Base-by-base conservation (phyloP, 1,140 invertebrate species). In the Akabosia matsudoensis region DNA sequence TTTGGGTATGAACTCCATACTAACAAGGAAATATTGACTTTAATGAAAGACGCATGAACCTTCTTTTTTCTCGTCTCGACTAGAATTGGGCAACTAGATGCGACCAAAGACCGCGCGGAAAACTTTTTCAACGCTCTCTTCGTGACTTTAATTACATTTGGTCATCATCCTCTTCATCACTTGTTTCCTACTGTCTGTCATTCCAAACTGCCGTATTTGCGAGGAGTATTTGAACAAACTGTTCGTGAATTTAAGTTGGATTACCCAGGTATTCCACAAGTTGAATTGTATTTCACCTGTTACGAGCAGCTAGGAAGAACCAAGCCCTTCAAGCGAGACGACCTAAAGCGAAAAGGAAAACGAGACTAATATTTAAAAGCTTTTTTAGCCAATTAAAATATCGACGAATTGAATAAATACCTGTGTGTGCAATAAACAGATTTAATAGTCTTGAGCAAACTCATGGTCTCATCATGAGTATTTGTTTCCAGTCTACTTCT, bases 181-280 rank as follows among this genome's bases (percentile, higher is more conserved):
- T 85, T 95, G 0, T 90, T 95, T 79, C 93, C 93, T 0, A 92
- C 92, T 0, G 82, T 95, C 18, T 93, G 94, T 82, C 92, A 94
- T 81, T 89, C 88, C 0, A 88, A 90, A 70, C 84, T 95, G 26
- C 85, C 87, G 1, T 83, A 88, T n/a, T 85, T 93, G 14, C 87
- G 90, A 80, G 88, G 90, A 0, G 84, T 89, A 14, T 88, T 93
- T 33, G 80, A 89, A 18, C 83, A 92, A 80, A 91, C 90, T 0
- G 90, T 91, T 74, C 82, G 89, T 64, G 89, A 94, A 82, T 81
- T 80, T 51, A 30, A 33, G 18, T 70, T 77, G 72, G 34, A 73
- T 4, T 79, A 74, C 31, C 72, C 76, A 3, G n/a, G 31, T 37
- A 54, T 77, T 24, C 28, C 73, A 0, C 73, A 75, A n/a, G 74